Evolutionary conservation across 2,888 invertebrate genomes (phyloP), one percentile per base, ranked within the genome.

Genomic region (Limnephilus rhombicus): DNA sequence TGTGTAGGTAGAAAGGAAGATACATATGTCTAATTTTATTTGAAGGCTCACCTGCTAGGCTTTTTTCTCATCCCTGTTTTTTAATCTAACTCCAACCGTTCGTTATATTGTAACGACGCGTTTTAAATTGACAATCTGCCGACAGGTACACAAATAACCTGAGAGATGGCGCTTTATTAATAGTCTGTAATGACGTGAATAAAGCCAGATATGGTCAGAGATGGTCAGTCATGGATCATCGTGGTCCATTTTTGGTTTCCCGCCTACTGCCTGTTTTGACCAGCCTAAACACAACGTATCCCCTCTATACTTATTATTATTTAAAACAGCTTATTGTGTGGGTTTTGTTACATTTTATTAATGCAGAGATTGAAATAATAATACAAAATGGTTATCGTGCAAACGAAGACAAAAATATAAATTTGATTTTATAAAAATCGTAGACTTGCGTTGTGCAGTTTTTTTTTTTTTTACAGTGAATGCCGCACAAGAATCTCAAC

Each of bases 111-210:
- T 37, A 37, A 85, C 85, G 85, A 85, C 49, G 82, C 82, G 9
- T 82, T 90, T 91, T 92, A 91, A 92, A 89, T 89, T 92, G 92
- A 92, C 92, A 92, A 92, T 92, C 49, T 91, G 91, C 87, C 86
- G 92, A 92, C 92, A 92, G 89, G 86, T 83, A 85, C 80, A 90
- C 90, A 92, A 92, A 92, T 92, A 92, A 85, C 24, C 12, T 80
- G 82, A 86, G 53, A 82, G 91, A 89, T 91, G 24, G 81, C 87
- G 34, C 45, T 89, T 89, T 89, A 89, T 89, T 89, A 89, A 89
- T 89, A 89, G 80, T 89, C 37, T 24, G 37, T 80, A 89, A 89
- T 89, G 88, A 24, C 85, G 41, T 37, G 31, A 24, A 83, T 83
- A 37, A 85, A 7, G 41, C 11, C 24, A 85, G 68, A 68, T 24